Evolutionary conservation across 2,888 invertebrate species (phyloP).

Genomic region (Ennomos erosarius): DNA sequence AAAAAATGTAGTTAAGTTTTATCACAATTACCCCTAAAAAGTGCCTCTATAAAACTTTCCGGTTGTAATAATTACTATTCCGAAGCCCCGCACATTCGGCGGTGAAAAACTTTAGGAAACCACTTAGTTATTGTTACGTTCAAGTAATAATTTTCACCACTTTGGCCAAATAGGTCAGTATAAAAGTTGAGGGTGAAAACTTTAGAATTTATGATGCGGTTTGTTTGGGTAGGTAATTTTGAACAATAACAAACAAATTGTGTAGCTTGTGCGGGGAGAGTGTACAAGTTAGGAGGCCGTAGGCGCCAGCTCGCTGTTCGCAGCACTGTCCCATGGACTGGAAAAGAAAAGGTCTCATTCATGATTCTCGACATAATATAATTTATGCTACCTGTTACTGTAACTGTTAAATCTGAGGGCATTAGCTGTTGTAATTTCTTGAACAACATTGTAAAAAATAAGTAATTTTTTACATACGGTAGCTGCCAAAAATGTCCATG

Average conservation of each 20-base stretch:
- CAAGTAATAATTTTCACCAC: conserved; percentile 58
- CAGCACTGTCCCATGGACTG: conserved; percentile 6
- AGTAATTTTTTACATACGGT: too few species aligned
- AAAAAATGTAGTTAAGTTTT: background rate
- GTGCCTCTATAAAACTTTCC: conserved; percentile 8
- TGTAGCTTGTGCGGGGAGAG: conserved; percentile 43
- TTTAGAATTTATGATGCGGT: conserved; percentile 70
- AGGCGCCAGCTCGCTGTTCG: conserved; percentile 15
- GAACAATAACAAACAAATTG: conserved; percentile 76
- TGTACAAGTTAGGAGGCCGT: conserved; percentile 27
- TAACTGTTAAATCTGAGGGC: background rate
- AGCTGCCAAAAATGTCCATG: too few species aligned
- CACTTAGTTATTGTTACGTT: conserved; percentile 43
- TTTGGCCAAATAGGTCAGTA: conserved; percentile 63
- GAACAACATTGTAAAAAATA: too few species aligned
- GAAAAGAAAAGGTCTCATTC: conserved; percentile 28
- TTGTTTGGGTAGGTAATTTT: conserved; percentile 71
- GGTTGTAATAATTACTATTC: conserved; percentile 7
- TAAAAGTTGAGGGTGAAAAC: conserved; percentile 65
- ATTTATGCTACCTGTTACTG: conserved; percentile 2
- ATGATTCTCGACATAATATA: conserved; percentile 1
- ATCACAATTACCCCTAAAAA: background rate
- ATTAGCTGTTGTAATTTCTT: background rate
- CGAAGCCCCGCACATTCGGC: conserved; percentile 10
- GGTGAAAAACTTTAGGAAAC: conserved; percentile 32